Base-by-base conservation (phyloP, 2,113 vertebrate genomes). In the Phrynosoma platyrhinos region DNA sequence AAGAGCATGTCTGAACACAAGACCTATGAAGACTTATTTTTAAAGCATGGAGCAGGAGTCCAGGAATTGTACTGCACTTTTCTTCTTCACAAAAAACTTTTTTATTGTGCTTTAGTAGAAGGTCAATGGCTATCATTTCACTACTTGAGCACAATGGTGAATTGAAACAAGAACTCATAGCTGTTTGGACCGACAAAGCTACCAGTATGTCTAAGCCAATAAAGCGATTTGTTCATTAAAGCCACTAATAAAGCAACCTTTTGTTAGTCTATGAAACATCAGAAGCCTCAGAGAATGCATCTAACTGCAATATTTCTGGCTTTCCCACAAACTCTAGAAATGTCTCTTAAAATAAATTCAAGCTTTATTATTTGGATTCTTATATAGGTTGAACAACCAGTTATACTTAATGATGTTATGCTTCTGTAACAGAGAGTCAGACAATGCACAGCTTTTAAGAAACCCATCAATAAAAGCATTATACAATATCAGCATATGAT, bases 121-220 rank as follows among this genome's bases (percentile, higher is more conserved):
- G 95, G 97, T 97, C 96, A 97, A 94, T 92, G 84, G 96, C 96
- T 96, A 97, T 97, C 95, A 95, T 95, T 97, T 97, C 95, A 95
- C 95, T 96, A 91, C 92, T 95, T 83, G 85, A 93, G 94, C 95
- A 97, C 97, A 97, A 97, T 96, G 94, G 96, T 94, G 96, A 96
- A 97, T 96, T 97, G 96, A 97, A 97, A 97, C 92, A 96, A 96
- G 96, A 97, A 97, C 96, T 95, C 97, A 94, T 95, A 96, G 96
- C 96, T 96, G 93, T 95, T 95, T 93, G 93, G 90, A 91, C 94
- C 90, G 89, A 97, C 97, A 97, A 97, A 97, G 97, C 96, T 96
- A 96, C 96, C 95, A 97, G 97, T 97, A 97, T 97, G 95, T 94
- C 95, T 97, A 96, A 96, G 95, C 96, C 97, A 97, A 96, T 96